Conservation (phyloP, 2,797 vertebrate genomes). For the Coreius guichenoti region DNA sequence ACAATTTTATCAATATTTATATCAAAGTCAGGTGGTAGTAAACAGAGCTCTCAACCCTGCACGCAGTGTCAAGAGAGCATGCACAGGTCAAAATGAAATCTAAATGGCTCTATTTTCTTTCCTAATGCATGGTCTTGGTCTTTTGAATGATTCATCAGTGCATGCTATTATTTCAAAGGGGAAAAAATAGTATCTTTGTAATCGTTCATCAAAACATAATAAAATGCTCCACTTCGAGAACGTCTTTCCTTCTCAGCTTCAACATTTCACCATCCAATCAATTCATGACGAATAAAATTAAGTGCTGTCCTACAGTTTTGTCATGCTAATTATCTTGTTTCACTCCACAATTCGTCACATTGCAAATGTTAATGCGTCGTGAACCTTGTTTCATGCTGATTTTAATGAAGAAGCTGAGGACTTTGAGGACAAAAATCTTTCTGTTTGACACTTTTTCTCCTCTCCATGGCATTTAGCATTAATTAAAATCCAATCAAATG, state of each 20-base stretch:
- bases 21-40: not conserved
- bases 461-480: slow-evolving; percentile 44
- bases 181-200: not conserved
- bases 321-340: not conserved
- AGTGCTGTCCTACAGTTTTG: not conserved
- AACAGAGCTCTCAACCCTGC: slow-evolving; percentile 14
- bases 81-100: not conserved
- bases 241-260: not conserved
- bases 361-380: not conserved
- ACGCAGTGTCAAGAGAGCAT: not conserved
- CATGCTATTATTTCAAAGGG: not conserved
- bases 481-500: slow-evolving; percentile 28
- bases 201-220: slow-evolving; percentile 11
- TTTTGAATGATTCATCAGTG: not conserved
- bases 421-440: slow-evolving; percentile 55
- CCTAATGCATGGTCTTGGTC: not conserved
- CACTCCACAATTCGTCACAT: not conserved
- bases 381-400: not conserved
- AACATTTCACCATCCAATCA: not conserved
- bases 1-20: not conserved
- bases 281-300: not conserved
- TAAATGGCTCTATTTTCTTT: not conserved
- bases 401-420: not conserved
- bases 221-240: not conserved
- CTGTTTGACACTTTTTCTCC: slow-evolving; percentile 26